Percentiles rank a stretch among this genome's conserved stretches.
Evolutionary conservation across 2,888 invertebrate genomes (phyloP).

Genomic region (Ectemnius continuus): DNA sequence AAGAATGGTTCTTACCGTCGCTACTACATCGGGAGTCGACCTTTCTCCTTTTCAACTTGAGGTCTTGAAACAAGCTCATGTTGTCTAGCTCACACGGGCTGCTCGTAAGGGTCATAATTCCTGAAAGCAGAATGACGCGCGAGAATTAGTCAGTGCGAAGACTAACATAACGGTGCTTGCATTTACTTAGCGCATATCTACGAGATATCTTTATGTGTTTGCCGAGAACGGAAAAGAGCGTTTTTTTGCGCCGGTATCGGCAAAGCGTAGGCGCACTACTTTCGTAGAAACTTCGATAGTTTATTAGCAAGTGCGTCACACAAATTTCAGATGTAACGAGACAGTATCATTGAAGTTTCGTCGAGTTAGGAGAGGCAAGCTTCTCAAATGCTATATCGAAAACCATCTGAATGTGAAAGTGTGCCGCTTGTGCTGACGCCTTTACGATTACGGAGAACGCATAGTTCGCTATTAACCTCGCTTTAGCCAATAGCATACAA

Average conservation of each 20-base stretch:
- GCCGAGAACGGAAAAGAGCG: background rate
- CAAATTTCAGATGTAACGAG: too few species aligned
- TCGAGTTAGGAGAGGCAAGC: too few species aligned
- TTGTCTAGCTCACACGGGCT: constrained; percentile 98
- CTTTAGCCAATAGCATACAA: constrained; percentile 66
- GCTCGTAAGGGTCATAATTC: constrained; percentile 99
- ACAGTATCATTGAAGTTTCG: too few species aligned
- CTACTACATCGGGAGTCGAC: constrained; percentile 97
- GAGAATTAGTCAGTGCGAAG: constrained; percentile 21
- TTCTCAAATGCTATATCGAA: constrained; percentile 8
- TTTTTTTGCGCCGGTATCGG: background rate
- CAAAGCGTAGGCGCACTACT: too few species aligned
- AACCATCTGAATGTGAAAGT: constrained; percentile 57
- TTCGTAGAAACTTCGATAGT: too few species aligned
- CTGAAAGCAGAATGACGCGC: constrained; percentile 78
- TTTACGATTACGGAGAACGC: constrained; percentile 63
- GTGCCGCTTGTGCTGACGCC: constrained; percentile 39
- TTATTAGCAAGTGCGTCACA: too few species aligned
- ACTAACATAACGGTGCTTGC: background rate
- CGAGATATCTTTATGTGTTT: background rate
- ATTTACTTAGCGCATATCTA: background rate
- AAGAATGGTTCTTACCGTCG: constrained; percentile 85
- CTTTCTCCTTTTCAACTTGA: constrained; percentile 98
- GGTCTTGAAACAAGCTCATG: constrained; percentile 99
- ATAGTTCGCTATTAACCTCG: constrained; percentile 68